These are phyloP conservation scores for Ceratotherium simum DNA, from an alignment of 2,113 vertebrate genomes.

Conservation along the genomic window DNA sequence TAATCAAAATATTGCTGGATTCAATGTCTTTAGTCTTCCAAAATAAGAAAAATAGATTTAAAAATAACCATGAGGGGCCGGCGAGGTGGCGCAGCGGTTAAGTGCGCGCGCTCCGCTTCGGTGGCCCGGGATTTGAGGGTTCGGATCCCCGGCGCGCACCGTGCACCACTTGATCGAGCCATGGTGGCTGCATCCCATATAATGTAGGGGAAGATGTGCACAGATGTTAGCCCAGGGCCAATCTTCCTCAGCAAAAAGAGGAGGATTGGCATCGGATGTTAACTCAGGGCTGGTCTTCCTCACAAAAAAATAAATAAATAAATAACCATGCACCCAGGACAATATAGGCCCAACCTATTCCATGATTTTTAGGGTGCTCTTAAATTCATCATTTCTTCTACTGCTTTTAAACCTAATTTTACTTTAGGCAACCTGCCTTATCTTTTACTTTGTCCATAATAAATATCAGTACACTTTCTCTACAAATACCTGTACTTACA, in stretches of 20 bases:
- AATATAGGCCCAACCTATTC: background rate
- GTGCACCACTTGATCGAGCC: no score
- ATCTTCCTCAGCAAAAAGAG: no score
- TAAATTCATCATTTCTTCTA: constrained; percentile 5
- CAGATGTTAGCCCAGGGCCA: no score
- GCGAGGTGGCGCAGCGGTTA: no score
- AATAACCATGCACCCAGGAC: background rate
- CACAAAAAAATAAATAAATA: background rate
- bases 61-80: background rate
- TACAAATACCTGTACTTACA: background rate
- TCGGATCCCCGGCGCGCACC: no score
- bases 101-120: no score
- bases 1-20: constrained; percentile 25
- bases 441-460: background rate
- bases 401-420: background rate
- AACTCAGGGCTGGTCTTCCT: no score
- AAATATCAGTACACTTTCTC: background rate
- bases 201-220: no score
- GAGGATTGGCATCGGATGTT: no score
- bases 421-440: background rate
- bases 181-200: no score
- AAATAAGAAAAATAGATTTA: background rate
- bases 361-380: background rate
- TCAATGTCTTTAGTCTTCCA: background rate
- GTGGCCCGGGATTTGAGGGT: no score